Evolutionary conservation across 2,797 vertebrate genomes (phyloP).

Genomic region (Labroides dimidiatus): DNA sequence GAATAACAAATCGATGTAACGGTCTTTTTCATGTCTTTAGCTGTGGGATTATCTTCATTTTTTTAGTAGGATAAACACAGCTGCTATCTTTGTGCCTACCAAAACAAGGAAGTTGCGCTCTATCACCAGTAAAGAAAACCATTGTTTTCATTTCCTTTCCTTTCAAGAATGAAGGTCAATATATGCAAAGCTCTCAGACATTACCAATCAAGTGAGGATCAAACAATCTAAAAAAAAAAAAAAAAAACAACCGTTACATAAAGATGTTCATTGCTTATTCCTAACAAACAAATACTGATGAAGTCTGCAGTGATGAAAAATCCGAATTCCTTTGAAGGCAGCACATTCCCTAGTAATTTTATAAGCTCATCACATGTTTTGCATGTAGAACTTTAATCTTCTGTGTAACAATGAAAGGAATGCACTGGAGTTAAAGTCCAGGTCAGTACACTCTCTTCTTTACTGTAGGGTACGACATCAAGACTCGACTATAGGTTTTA

Average conservation of each 20-base stretch:
- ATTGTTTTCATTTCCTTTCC: background rate
- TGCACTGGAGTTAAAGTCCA: background rate
- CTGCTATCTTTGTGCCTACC: background rate
- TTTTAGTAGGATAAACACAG: background rate
- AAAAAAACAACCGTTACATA: accelerated
- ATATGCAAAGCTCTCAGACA: background rate
- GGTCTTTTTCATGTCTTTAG: no score
- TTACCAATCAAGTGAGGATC: background rate
- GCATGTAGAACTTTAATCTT: constrained; percentile 28
- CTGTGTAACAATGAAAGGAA: background rate
- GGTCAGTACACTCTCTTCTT: background rate
- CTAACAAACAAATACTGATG: background rate
- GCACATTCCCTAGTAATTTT: constrained; percentile 16
- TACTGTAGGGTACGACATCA: background rate
- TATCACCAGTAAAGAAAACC: background rate
- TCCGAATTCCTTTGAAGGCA: background rate
- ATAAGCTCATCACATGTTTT: constrained; percentile 41
- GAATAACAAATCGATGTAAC: background rate
- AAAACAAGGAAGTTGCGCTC: constrained; percentile 17
- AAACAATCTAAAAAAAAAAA: background rate
- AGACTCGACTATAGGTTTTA: background rate
- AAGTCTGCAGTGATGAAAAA: background rate
- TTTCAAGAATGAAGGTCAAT: background rate
- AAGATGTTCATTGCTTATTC: background rate
- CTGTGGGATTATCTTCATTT: no score